Evolutionary conservation across 2,113 vertebrate genomes (phyloP), one percentile per base, ranked within the genome.

Genomic region (Seriola aureovittata): DNA sequence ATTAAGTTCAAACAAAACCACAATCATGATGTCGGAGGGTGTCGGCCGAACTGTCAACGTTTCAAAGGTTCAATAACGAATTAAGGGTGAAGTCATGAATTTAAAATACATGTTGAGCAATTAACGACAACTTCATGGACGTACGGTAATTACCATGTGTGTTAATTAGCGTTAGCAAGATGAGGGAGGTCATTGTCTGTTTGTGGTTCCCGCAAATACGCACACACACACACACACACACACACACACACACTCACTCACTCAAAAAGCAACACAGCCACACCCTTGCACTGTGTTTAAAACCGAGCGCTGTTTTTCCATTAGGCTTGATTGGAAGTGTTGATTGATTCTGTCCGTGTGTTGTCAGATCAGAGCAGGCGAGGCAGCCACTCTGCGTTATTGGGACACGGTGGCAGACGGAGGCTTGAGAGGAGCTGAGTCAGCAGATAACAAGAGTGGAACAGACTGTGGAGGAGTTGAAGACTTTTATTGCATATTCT

Each of bases 331-430:
- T 91, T 92, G 85, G 85, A 80, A 84, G 75, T 84, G 91, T 89
- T 93, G 92, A 93, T 91, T 91, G 89, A 93, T 91, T 87, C 74
- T 72, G 76, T 75, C 71, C 76, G 34, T 66, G 71, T 88, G 92
- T 89, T 78, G 88, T 84, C 81, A 78, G 82, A 84, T 85, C 21
- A 21, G 42, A 21, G 66, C 36, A 29, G 42, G 57, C 29, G 8
- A 78, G 54, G 60, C 65, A 69, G 83, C 90, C 89, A 91, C 88
- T 93, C 75, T 85, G 9, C 74, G 87, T 90, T 88, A 92, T 91
- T 93, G 86, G 78, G 87, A 85, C 67, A 66, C 12, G 9, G 71
- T 59, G 72, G 54, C 71, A 71, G 54, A 74, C 44, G 50, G 44
- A 52, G 36, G 54, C 71, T 63, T 69, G 44, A 48, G 85, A 86